These are phyloP conservation scores for Virgularia gustaviana DNA, from an alignment of 92 coral and sea anemone species.

Conservation along the genomic window DNA sequence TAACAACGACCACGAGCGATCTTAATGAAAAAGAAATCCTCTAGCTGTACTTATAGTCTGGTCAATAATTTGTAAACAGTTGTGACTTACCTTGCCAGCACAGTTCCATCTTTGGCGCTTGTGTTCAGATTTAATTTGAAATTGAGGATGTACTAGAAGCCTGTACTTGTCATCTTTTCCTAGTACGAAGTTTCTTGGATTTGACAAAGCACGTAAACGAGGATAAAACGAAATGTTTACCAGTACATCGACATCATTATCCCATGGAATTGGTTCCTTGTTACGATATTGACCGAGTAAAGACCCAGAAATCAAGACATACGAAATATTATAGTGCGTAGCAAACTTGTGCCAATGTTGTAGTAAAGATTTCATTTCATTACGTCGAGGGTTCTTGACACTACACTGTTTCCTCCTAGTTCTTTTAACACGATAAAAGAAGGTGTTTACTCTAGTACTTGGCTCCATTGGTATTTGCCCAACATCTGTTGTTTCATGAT, in stretches of 20 bases:
- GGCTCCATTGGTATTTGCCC: background rate
- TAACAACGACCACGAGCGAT: too few species aligned
- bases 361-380: background rate
- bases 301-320: background rate
- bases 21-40: too few species aligned
- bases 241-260: background rate
- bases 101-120: conserved; percentile 8
- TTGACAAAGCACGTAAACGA: background rate
- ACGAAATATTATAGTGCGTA: background rate
- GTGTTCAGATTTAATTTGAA: background rate
- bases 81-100: background rate
- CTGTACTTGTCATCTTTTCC: background rate
- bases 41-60: too few species aligned
- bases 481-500: background rate
- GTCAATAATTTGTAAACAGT: too few species aligned
- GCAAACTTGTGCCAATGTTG: background rate
- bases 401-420: background rate
- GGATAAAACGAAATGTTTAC: background rate
- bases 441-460: background rate
- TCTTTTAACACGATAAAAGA: background rate
- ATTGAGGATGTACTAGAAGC: background rate
- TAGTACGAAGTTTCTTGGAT: background rate
- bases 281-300: background rate
- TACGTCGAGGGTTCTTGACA: background rate
- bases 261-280: background rate